Conservation (phyloP, 2,888 invertebrate species). For the Spatulosminthurus flaviceps region DNA sequence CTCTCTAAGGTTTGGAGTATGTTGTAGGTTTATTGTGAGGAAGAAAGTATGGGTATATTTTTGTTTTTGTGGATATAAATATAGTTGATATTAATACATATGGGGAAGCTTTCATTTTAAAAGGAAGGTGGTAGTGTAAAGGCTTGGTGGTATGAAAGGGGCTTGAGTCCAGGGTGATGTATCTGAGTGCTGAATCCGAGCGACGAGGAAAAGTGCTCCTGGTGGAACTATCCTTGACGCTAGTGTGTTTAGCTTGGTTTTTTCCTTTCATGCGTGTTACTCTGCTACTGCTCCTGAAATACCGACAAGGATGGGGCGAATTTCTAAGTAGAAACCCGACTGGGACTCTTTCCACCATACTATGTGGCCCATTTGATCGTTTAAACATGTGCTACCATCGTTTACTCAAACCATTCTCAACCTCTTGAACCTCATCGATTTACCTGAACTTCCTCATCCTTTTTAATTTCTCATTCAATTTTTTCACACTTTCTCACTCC, state of each 20-base stretch:
- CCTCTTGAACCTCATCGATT: background rate
- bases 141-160: background rate
- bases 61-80: too few relatives aligned
- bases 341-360: constrained; percentile 54
- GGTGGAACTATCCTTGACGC: background rate
- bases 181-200: background rate
- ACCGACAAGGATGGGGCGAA: background rate
- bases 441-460: too few relatives aligned
- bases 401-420: constrained; percentile 32
- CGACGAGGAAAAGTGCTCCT: constrained; percentile 1
- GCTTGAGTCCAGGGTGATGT: background rate
- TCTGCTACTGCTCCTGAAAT: too few relatives aligned
- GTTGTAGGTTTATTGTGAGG: too few relatives aligned
- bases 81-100: too few relatives aligned
- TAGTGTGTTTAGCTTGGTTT: background rate
- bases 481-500: too few relatives aligned
- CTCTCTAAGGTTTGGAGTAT: too few relatives aligned
- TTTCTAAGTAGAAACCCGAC: constrained; percentile 43
- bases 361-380: constrained; percentile 51
- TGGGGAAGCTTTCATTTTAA: too few relatives aligned
- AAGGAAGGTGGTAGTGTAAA: background rate
- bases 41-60: too few relatives aligned
- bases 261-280: background rate
- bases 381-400: constrained; percentile 44
- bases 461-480: too few relatives aligned